Base-by-base conservation (phyloP, 1,140 invertebrate species). In the Drosophila carrolli region DNA sequence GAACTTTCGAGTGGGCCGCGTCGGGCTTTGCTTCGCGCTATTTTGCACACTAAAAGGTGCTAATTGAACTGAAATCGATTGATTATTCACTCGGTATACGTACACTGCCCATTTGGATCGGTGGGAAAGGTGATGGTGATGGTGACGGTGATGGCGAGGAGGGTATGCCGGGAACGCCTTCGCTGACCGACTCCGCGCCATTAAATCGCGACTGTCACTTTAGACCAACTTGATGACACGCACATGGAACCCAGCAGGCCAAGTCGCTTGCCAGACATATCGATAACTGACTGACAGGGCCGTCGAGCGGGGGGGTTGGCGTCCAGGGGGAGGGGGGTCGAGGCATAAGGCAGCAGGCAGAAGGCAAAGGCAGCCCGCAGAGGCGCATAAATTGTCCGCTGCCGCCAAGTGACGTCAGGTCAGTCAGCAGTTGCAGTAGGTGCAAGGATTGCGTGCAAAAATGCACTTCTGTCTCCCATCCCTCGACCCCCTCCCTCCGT, bases 171-270 rank as follows among this genome's bases (percentile, higher is more conserved):
- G 65, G 67, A 57, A 71, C 77, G 75, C 71, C 71, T 88, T 83
- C 75, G 62, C 79, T 75, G 51, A 71, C 78, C 73, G 75, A 78
- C 62, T 82, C 47, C 50, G 68, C 62, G 83, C 88, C 88, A 91
- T 91, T 91, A 91, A 91, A 91, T 91, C 88, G 88, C 88, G 88
- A 91, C 88, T 91, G 88, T 91, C 88, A 91, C 88, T 91, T 91
- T 91, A 91, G 83, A 90, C 79, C 88, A 86, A 91, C 83, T 90
- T 91, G 88, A 91, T 88, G 88, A 91, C 88, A 91, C 88, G 88
- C 88, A 91, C 88, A 88, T 73, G 84, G 75, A 58, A 59, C 60
- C 58, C 58, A 72, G 44, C 72, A 41, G 50, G 67, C 51, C 72
- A 37, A 53, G 40, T 53, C 63, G 54, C 47, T 54, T 29, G 58